Base-by-base conservation (phyloP, 2,113 vertebrate species). In the Budorcas taxicolor region DNA sequence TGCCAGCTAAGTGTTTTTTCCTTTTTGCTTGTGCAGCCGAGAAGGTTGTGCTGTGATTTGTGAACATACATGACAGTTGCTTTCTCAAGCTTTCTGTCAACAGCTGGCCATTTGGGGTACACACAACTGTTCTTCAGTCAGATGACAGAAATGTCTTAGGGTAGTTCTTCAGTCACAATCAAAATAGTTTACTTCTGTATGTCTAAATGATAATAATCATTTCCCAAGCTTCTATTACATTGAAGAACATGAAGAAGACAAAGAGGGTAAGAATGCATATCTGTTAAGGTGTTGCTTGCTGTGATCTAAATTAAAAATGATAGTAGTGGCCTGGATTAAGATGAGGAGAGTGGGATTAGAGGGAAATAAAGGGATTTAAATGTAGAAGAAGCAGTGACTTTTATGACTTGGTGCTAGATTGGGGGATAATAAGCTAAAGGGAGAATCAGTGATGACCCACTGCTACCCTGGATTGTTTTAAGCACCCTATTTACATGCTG, bases 1-100 rank as follows among this genome's bases (percentile, higher is more conserved):
- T 93, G 92, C 86, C 71, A 89, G 93, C 91, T 95, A 58, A 96
- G 33, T 71, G n/a, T 80, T 71, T 93, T 74, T 78, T 96, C 62
- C 14, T 81, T 83, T 84, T 85, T 14, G 16, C 92, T 90, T 90
- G 31, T 6, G 52, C 67, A n/a, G 60, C 45, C 31, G 3, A 40
- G 60, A 81, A 96, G 47, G 29, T 74, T 55, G 31, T 50, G 60
- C 52, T 94, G 57, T 76, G 47, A 57, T 97, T 86, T 90, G 91
- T 97, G 47, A 94, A 71, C 14, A 21, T 13, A 15, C 40, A 6
- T 2, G 43, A 33, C 60, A 78, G 82, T 83, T 76, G 27, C 6
- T 64, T 57, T 76, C 36, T 91, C 36, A 67, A 87, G 45, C 83
- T 92, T 92, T 76, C 87, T 53, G 43, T 95, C 94, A 86, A 36